phyloP scores from a whole-genome alignment of 1,140 invertebrate species.

The Papilio machaon region DNA sequence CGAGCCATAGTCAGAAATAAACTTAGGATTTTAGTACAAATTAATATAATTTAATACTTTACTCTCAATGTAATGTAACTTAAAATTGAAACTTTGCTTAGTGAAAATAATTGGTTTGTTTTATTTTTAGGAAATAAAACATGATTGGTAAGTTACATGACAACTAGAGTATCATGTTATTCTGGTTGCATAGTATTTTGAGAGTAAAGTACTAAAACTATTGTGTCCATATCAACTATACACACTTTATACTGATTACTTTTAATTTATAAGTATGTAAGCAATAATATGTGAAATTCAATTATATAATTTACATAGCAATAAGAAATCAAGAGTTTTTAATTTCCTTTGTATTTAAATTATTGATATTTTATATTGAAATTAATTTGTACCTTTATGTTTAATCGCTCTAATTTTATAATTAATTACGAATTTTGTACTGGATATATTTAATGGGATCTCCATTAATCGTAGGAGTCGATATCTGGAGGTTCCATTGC shows the following conservation, averaged over 20 bases:
- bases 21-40: constrained; percentile 35
- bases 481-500: too few species aligned
- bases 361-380: background rate
- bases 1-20: constrained; percentile 15
- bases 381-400: background rate
- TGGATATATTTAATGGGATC: background rate
- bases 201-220: constrained; percentile 29
- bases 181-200: background rate
- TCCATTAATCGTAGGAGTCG: background rate
- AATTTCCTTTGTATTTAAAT: background rate
- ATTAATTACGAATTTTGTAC: background rate
- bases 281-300: constrained; percentile 19
- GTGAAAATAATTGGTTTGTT: too few species aligned
- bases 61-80: constrained; percentile 3
- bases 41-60: constrained; percentile 31
- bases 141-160: too few species aligned
- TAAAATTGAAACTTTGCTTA: background rate
- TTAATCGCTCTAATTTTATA: background rate
- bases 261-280: constrained; percentile 19
- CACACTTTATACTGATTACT: constrained; percentile 9
- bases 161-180: background rate
- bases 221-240: constrained; percentile 34
- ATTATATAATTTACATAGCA: constrained; percentile 9
- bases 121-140: too few species aligned
- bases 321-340: background rate